phyloP scores from a whole-genome alignment of 2,888 invertebrate genomes.

The Sabellastarte sp. region DNA sequence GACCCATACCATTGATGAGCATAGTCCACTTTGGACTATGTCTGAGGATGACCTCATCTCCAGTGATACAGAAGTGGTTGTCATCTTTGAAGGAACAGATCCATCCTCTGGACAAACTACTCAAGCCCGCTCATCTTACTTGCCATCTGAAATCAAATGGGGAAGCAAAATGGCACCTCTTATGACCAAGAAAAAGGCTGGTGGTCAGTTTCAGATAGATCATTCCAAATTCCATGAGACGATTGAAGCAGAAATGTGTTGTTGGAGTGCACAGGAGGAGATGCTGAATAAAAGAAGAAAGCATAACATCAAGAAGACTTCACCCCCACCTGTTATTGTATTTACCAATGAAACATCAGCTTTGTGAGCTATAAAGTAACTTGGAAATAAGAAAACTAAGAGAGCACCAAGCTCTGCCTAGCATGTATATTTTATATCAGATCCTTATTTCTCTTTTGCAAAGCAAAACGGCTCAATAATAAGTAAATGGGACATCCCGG shows the following conservation, averaged over 20 bases:
- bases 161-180: neutral
- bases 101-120: constrained; percentile 26
- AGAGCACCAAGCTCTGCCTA: no score
- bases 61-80: constrained; percentile 27
- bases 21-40: constrained; percentile 24
- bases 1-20: constrained; percentile 60
- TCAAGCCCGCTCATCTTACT: constrained; percentile 8
- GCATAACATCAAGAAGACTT: no score
- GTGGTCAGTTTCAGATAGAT: neutral
- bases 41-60: constrained; percentile 17
- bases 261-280: constrained; percentile 87
- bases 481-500: no score
- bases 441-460: no score
- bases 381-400: no score
- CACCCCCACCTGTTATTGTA: no score
- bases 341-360: no score
- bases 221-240: constrained; percentile 30
- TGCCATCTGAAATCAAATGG: neutral
- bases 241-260: constrained; percentile 37
- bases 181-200: neutral
- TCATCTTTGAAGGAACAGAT: constrained; percentile 27
- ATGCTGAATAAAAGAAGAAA: no score
- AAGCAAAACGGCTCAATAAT: no score
- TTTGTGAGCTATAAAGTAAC: no score
- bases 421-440: no score